Base-by-base conservation (phyloP, 2,888 invertebrate species). In the Plagiodera versicolora region DNA sequence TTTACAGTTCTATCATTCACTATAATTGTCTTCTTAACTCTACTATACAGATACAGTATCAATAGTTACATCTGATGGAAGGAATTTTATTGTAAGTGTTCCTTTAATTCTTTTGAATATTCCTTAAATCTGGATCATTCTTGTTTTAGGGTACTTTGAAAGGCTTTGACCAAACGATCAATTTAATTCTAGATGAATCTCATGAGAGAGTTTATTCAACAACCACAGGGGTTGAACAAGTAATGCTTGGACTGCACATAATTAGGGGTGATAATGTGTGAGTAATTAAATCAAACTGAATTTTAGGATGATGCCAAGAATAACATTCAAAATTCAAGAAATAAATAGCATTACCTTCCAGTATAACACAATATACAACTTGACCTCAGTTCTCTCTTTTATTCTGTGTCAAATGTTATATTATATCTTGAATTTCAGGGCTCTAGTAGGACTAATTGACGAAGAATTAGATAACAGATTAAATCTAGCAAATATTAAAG, bases 151-250 rank as follows among this genome's bases (percentile, higher is more conserved):
- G 99, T 48, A 95, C 95, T 0, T 81, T 99, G 65, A 98, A 98
- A 80, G 99, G 99, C 28, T 99, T 97, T 81, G 99, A 99, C 81
- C 99, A 99, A 82, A 95, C 98, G n/a, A 95, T 98, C 69, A 99
- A 99, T 79, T 85, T 99, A 67, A 97, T 99, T 73, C 83, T 99
- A 67, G 98, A 98, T 77, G 98, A 99, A 81, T 96, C 97, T 32
- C 97, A 98, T 77, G 99, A 99, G 81, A 84, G 99, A 73, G 97
- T 99, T n/a, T 99, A 95, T 81, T 97, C 95, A 51, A 89, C 91
- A 9, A 88, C 90, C 1, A 87, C 91, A 69, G 98, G 98, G 28
- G 94, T 99, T 32, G 94, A 95, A 75, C 93, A 94, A 81, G 97
- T 99, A 60, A 94, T 96, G 60, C 85, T 99, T 47, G 99, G 99